Evolutionary conservation across 2,888 invertebrate genomes (phyloP), one percentile per base, ranked within the genome.

Genomic region (Rhyacophila evoluta): DNA sequence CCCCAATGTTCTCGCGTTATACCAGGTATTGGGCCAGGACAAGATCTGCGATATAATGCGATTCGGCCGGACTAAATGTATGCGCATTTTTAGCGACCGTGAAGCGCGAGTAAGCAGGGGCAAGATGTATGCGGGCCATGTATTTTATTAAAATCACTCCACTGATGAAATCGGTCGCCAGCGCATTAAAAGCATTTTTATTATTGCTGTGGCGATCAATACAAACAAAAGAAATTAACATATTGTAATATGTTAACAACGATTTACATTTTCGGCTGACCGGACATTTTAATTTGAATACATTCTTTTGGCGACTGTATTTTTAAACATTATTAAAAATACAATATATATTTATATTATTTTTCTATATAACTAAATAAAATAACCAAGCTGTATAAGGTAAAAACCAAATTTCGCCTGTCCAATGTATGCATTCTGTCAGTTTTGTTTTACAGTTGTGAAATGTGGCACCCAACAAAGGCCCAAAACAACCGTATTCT

Each of bases 11-110:
- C n/a, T n/a, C n/a, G n/a, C n/a, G n/a, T n/a, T n/a, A n/a, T n/a
- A n/a, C 69, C 69, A 74, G 74, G 74, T 78, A 78, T 74, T 78
- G 28, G 28, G 39, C 36, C 37, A 28, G 75, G 36, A 67, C 27
- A 27, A 37, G 75, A 69, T 69, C 38, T 27, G 33, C 28, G 75
- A 75, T 75, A 75, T 37, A 75, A 75, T 36, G 38, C 25, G 38
- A 69, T 10, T 2, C 38, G 33, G 15, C 37, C 25, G 37, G 19
- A 8, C 55, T 19, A 68, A 75, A 75, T 75, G 33, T 75, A 69
- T 75, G 69, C 75, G 68, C 75, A 75, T 69, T 68, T 69, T 67
- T 29, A 69, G 55, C 55, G 55, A 55, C 55, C 19, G 29, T 8
- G 8, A 19, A 55, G 55, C 19, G 55, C 25, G 55, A 10, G 55